Evolutionary conservation across 2,113 vertebrate genomes (phyloP), one percentile per base, ranked within the genome.

Genomic region (Polypterus bichir): DNA sequence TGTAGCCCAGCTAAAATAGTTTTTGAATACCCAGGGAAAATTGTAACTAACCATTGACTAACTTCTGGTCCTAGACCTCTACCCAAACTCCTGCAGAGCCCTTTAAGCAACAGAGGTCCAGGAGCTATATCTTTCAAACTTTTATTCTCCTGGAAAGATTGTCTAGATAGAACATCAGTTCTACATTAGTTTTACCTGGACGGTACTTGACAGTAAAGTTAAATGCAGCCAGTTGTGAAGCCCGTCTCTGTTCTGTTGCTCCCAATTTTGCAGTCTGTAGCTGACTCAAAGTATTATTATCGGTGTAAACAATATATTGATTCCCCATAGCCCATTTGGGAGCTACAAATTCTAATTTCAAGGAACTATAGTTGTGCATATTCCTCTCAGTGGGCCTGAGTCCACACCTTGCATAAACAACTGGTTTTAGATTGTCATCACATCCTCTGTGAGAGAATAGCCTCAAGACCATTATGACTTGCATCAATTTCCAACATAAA

Each of bases 211-310:
- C 27, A 2, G 48, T 47, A 61, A 61, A 51, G 60, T 61, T 48
- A 48, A 61, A 61, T 5, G 45, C n/a, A 48, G 60, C 60, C 7
- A 61, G 48, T 48, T 61, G 5, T 5, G 60, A 45, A 5, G 48
- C 60, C 5, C 60, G 49, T 9, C 3, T 44, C 9, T 61, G 46
- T 27, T 58, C 45, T 9, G 46, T 51, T 3, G 46, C 48, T 1
- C 60, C 60, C 9, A 61, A 27, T 27, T 61, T 61, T 7, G 60
- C 5, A 4, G 3, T 9, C 45, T 49, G 45, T 10, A 61, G 45
- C 5, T 61, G 48, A 9, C 48, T 58, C 46, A 61, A 6, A 8
- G 2, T 44, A 48, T 61, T 61, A 48, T 48, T 46, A 9, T 54
- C 60, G 10, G 4, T 61, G 48, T 61, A 49, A 47, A 61, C 6